Base-by-base conservation (phyloP, 2,113 vertebrate species). In the Microcebus lehilahytsara region DNA sequence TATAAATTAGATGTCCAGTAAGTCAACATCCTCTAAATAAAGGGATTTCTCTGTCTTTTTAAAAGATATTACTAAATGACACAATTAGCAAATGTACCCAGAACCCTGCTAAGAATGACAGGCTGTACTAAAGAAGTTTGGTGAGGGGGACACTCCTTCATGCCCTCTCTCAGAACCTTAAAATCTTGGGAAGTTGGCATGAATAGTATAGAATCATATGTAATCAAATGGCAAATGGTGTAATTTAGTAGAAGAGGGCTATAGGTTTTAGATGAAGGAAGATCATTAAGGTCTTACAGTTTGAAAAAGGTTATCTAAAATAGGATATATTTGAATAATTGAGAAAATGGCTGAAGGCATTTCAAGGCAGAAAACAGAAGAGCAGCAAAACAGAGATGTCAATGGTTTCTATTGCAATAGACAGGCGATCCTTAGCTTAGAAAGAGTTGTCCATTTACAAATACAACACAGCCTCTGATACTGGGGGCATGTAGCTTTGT, bases 1-100 rank as follows among this genome's bases (percentile, higher is more conserved):
- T 77, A n/a, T 60, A 83, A 89, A 74, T 91, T 27, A 67, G 23
- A 94, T 67, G 7, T 37, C 32, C 13, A 58, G 6, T 23, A 96
- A 93, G 56, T 86, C 19, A 85, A 71, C n/a, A 56, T 80, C 23
- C 56, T 89, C 14, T 79, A 53, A 89, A 3, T 91, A 23, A 95
- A 91, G 58, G 27, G 14, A 56, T 81, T 53, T 62, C 34, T 83
- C 3, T 34, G 30, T 81, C 40, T 80, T 90, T 81, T 46, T 93
- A 72, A 88, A 95, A 78, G 46, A 62, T n/a, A 81, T 60, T 94
- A 87, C 60, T 72, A 96, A 90, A 89, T 9, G 30, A 75, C 3
- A 77, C 42, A 77, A 71, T 56, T 77, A 91, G 13, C 7, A 89
- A 86, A 91, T 74, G 5, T n/a, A 62, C 3, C 4, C 49, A 85